phyloP scores from a whole-genome alignment of 2,797 vertebrate species.

The Philypnodon macrostomus region DNA sequence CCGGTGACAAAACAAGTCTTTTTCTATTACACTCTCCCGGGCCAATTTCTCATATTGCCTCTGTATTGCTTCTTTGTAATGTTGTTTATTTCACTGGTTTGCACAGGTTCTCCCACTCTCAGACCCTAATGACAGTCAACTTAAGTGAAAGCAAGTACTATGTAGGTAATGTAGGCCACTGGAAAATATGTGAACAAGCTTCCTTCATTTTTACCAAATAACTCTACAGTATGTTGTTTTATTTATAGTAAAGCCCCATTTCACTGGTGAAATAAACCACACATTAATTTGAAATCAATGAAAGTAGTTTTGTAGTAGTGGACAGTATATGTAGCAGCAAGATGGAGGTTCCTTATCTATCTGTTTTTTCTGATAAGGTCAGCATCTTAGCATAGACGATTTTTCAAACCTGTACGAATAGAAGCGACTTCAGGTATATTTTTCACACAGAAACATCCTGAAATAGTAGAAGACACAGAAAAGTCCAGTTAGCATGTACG shows the following conservation, averaged over 20 bases:
- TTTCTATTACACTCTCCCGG: constrained; percentile 73
- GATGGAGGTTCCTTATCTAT: too few species aligned
- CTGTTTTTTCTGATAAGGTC: too few species aligned
- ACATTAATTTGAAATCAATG: constrained; percentile 45
- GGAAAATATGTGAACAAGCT: constrained; percentile 20
- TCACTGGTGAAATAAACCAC: constrained; percentile 33
- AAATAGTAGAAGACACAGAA: too few species aligned
- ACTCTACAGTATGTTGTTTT: background rate
- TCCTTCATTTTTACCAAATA: constrained; percentile 3
- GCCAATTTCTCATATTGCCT: constrained; percentile 68
- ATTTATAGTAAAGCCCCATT: constrained; percentile 27
- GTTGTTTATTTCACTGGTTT: constrained; percentile 63
- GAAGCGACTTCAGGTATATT: too few species aligned
- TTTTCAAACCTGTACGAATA: too few species aligned
- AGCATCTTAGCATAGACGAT: too few species aligned
- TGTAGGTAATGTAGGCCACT: constrained; percentile 26
- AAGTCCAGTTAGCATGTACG: too few species aligned
- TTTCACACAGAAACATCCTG: too few species aligned
- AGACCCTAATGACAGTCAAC: constrained; percentile 32
- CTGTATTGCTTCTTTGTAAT: constrained; percentile 56
- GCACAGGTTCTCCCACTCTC: constrained; percentile 22
- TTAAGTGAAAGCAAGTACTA: constrained; percentile 21
- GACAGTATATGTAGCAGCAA: too few species aligned
- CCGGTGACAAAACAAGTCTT: constrained; percentile 78
- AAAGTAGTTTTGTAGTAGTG: constrained; percentile 23